These are phyloP conservation scores for Oryzias curvinotus DNA, from an alignment of 2,113 vertebrate genomes.

Conservation along the genomic window DNA sequence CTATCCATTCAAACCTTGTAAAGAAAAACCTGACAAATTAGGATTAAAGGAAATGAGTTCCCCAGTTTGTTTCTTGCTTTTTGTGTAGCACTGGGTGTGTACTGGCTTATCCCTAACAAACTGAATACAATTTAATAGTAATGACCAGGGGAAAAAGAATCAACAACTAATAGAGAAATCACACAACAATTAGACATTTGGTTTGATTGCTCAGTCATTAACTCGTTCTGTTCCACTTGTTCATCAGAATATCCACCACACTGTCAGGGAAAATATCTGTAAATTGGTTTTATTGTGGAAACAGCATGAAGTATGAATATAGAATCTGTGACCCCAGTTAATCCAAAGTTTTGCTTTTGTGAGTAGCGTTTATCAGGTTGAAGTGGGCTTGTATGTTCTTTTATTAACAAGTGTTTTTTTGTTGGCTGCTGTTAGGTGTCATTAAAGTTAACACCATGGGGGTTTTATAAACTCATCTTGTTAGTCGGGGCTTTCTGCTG, in stretches of 20 bases:
- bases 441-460: slow-evolving; percentile 44
- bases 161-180: too few species aligned
- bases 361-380: slow-evolving; percentile 9
- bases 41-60: too few species aligned
- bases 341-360: slow-evolving; percentile 3
- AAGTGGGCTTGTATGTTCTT: slow-evolving; percentile 20
- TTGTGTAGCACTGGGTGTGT: too few species aligned
- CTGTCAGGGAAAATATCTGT: slow-evolving; percentile 6
- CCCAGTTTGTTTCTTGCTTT: too few species aligned
- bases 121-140: too few species aligned
- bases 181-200: too few species aligned
- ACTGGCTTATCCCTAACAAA: too few species aligned
- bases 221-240: too few species aligned
- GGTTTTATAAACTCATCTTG: slow-evolving; percentile 59
- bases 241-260: background rate
- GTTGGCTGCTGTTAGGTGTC: slow-evolving; percentile 13
- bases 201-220: too few species aligned
- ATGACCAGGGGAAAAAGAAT: too few species aligned
- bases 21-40: too few species aligned
- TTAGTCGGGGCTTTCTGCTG: slow-evolving; percentile 21
- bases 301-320: slow-evolving; percentile 8
- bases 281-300: slow-evolving; percentile 29
- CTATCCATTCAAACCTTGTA: too few species aligned
- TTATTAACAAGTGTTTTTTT: slow-evolving; percentile 37
- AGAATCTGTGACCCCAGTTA: background rate